Base-by-base conservation (phyloP, 2,888 invertebrate species). In the Rhogogaster chlorosoma region DNA sequence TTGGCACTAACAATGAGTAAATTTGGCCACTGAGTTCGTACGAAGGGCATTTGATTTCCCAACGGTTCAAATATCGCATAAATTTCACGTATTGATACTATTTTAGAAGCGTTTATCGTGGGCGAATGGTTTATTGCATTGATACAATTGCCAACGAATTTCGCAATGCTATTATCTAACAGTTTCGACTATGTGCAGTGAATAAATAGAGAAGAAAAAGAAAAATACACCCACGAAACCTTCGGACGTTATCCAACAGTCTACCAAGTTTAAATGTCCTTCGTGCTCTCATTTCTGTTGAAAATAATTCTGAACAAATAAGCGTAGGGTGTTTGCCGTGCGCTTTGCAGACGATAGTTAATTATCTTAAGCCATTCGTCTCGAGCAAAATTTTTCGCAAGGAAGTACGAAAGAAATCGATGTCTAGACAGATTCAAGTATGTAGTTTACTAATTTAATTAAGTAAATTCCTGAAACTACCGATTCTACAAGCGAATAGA, bases 151-250 rank as follows among this genome's bases (percentile, higher is more conserved):
- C 61, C 26, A 61, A 26, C 9, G 2, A 26, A 22, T 26, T 61
- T 26, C 26, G 61, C 61, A 61, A 61, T 26, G 38, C 7, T 73
- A 42, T 73, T 73, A 73, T 73, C 71, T n/a, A 73, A 73, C 71
- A 22, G 12, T 73, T 73, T 7, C 18, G 70, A 36, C 36, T 70
- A 26, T 67, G 29, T 10, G 15, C 4, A 67, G 29, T 12, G 29
- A 3, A 67, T 26, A n/a, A 12, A 70, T 2, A 61, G 12, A 70
- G 18, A 70, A 26, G 26, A 7, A 70, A 70, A 36, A 32, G 36
- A 36, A 70, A 36, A 10, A 67, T 15, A 67, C 15, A 29, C 6
- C 67, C 29, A 15, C 67, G 10, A 49, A 12, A 53, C 45, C 75
- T 77, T 49, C 29, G 22, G n/a, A 42, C 6, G 22, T 71, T 38